Percentiles rank a stretch among this genome's conserved stretches.
These are phyloP conservation scores for Catotricha subobsoleta DNA, from an alignment of 2,888 invertebrate genomes.

Conservation along the genomic window DNA sequence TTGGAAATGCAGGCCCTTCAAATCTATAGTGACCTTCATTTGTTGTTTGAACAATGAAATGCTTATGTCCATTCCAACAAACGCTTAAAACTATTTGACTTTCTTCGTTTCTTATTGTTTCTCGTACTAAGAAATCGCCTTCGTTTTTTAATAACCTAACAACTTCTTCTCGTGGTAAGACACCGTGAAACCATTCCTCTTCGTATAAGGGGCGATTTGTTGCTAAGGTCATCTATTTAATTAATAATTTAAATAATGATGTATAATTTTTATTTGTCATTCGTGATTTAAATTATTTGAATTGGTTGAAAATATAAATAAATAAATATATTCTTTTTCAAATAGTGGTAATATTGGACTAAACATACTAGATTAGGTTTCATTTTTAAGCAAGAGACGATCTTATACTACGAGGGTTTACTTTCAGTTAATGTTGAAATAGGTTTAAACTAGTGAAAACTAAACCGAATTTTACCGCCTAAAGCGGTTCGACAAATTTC, in stretches of 20 bases:
- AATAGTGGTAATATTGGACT: no score
- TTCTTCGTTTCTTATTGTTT: conserved; percentile 81
- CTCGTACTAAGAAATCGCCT: conserved; percentile 86
- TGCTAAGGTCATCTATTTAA: conserved; percentile 25
- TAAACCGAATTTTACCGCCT: no score
- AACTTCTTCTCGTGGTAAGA: conserved; percentile 87
- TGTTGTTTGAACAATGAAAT: conserved; percentile 92
- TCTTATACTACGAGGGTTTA: no score
- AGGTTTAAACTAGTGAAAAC: no score
- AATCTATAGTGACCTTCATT: conserved; percentile 83
- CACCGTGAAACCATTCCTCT: conserved; percentile 96
- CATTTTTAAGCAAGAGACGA: no score
- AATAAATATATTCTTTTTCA: no score
- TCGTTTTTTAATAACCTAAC: conserved; percentile 77
- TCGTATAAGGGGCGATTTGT: conserved; percentile 58
- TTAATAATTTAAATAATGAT: background rate
- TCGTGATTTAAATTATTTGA: background rate
- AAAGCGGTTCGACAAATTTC: no score
- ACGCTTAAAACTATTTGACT: conserved; percentile 87
- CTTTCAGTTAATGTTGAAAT: no score
- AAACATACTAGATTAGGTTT: no score
- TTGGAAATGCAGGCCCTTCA: conserved; percentile 85
- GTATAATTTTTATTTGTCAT: background rate
- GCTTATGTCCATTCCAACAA: conserved; percentile 90
- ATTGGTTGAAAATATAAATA: background rate